Evolutionary conservation across 1,140 invertebrate genomes (phyloP).

Genomic region (Acromyrmex heyeri): DNA sequence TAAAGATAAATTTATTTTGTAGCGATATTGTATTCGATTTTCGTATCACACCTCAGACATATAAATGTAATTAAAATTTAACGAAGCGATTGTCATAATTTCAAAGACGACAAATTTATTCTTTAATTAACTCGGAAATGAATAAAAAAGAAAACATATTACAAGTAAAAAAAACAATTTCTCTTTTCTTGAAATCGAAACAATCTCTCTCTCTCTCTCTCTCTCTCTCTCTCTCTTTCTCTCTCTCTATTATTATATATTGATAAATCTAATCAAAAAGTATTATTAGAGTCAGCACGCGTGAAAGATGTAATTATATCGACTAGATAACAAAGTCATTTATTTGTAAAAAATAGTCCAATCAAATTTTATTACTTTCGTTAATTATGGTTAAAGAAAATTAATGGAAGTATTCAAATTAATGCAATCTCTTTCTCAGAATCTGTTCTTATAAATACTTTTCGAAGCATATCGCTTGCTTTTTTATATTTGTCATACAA

Average conservation of each 20-base stretch:
- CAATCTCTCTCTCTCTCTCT: neutral
- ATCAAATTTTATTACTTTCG: slow-evolving; percentile 47
- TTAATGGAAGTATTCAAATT: slow-evolving; percentile 40
- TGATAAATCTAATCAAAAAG: slow-evolving; percentile 5
- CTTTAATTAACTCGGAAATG: neutral
- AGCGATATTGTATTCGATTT: neutral
- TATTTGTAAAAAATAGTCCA: slow-evolving; percentile 43
- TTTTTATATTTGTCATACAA: neutral
- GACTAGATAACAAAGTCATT: slow-evolving; percentile 44
- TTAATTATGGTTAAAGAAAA: slow-evolving; percentile 34
- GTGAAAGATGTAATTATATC: slow-evolving; percentile 11
- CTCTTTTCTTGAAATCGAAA: neutral
- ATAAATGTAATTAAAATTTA: slow-evolving; percentile 14
- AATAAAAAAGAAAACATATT: neutral
- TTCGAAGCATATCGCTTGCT: neutral
- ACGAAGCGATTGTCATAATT: neutral
- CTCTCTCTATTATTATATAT: neutral
- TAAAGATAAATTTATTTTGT: slow-evolving; percentile 6
- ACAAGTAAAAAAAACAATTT: neutral
- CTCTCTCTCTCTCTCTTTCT: too few species aligned
- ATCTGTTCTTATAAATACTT: slow-evolving; percentile 25
- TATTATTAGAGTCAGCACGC: slow-evolving; percentile 3
- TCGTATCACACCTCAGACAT: neutral
- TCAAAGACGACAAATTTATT: neutral
- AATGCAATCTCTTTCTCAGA: neutral